Evolutionary conservation across 2,888 invertebrate species (phyloP).

Genomic region (Aphidoletes aphidimyza): DNA sequence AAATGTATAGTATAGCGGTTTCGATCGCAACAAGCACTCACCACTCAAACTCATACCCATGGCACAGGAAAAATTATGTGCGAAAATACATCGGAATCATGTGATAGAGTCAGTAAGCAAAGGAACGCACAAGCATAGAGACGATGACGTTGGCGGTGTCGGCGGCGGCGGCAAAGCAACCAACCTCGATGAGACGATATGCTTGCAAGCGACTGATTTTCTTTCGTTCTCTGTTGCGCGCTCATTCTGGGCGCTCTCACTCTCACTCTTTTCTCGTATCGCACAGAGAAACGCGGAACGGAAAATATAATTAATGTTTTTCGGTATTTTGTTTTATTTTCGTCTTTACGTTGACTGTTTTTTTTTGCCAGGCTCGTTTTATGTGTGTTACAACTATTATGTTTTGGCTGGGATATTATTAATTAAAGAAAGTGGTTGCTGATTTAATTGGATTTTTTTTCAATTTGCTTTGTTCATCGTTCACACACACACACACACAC

Average conservation of each 20-base stretch:
- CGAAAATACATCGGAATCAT: constrained; percentile 42
- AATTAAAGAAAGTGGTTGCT: constrained; percentile 53
- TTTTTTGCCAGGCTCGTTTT: constrained; percentile 8
- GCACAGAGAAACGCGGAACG: not conserved
- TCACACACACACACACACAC: not conserved
- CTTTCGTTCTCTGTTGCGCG: too few species aligned
- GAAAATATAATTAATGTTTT: constrained; percentile 54
- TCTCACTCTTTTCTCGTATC: not conserved
- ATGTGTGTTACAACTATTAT: constrained; percentile 50
- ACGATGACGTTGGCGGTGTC: too few species aligned
- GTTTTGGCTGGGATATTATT: constrained; percentile 52
- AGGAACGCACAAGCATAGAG: not conserved
- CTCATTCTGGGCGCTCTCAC: too few species aligned
- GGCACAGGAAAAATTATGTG: constrained; percentile 14
- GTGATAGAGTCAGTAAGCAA: constrained; percentile 8
- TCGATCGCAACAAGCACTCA: constrained; percentile 47
- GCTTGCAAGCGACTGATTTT: too few species aligned
- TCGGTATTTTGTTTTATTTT: constrained; percentile 53
- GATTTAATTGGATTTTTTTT: constrained; percentile 53
- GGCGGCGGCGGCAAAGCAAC: too few species aligned
- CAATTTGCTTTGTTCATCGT: not conserved
- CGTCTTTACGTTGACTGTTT: not conserved
- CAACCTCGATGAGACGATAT: constrained; percentile 44
- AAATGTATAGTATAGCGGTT: constrained; percentile 54
- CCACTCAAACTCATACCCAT: constrained; percentile 10